A percentile compares a stretch with the other conserved stretches of the same genome.
These are phyloP conservation scores for Bufo gargarizans DNA, from an alignment of 2,113 vertebrate genomes.

Conservation along the genomic window DNA sequence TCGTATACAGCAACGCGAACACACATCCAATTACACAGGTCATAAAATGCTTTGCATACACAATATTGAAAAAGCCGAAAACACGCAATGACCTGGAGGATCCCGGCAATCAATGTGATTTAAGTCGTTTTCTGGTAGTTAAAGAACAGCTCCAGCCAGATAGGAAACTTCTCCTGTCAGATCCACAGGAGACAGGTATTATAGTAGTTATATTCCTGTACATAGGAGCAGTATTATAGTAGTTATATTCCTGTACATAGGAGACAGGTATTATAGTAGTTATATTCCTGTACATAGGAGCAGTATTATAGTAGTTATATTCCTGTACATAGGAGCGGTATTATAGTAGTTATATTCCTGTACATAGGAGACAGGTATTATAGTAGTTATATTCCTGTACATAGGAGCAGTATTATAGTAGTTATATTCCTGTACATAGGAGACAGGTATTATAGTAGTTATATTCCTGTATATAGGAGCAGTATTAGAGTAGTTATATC, in stretches of 20 bases:
- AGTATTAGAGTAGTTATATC: background rate
- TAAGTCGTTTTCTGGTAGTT: background rate
- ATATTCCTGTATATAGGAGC: no score
- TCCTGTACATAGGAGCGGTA: background rate
- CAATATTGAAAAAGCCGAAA: constrained; percentile 6
- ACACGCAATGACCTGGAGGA: constrained; percentile 6
- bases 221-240: background rate
- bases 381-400: no score
- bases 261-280: background rate
- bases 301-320: background rate
- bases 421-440: background rate
- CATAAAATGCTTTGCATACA: constrained; percentile 50
- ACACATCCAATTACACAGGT: constrained; percentile 56
- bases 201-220: background rate
- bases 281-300: background rate
- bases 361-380: background rate
- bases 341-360: background rate
- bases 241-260: background rate
- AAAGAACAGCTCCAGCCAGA: background rate
- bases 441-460: background rate
- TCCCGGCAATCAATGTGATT: background rate
- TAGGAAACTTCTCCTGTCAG: background rate
- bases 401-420: no score
- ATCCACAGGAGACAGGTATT: background rate
- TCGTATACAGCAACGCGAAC: constrained; percentile 6